Evolutionary conservation across 2,888 invertebrate genomes (phyloP), one percentile per base, ranked within the genome.

Genomic region (Tetramorium bicarinatum): DNA sequence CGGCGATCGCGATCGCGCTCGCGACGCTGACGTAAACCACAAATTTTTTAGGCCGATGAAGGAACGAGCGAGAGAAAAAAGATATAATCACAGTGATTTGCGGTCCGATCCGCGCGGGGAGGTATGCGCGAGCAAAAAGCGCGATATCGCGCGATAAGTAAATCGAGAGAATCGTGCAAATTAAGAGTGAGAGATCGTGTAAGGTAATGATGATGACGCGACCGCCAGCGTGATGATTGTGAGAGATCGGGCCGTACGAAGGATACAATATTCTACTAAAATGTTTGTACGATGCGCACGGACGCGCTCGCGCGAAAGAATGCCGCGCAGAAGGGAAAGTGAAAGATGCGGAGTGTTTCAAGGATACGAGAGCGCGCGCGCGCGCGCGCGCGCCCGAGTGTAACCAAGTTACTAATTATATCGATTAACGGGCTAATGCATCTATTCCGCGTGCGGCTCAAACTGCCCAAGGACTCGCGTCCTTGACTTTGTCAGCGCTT

Each of bases 321-420:
- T 80, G 59, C 72, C 79, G 59, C 79, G 79, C 71, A 61, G 72
- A 72, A 80, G 59, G 72, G 72, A 80, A 80, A 80, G 79, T 80
- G 79, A 80, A 80, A 80, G 79, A 80, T 80, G 79, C 79, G 59
- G 59, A 80, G 79, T 72, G 72, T 49, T 49, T 80, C 79, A 80
- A 80, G 79, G 79, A 80, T 80, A 72, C 18, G 38, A 21, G 25
- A 44, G 59, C 59, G 79, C 67, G 47, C 47, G 56, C 67, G 47
- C 59, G 56, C 2, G 29, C 59, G 56, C 0, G 29, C 29, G 29
- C 29, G 29, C 67, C 38, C 59, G 47, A 72, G 79, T 47, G 59
- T 69, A 72, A 61, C 44, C 79, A 47, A 38, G 59, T 72, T 80
- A 72, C 79, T 80, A 80, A 72, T 80, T 80, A 80, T 80, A 80